These are phyloP conservation scores for Bovichtus diacanthus DNA, from an alignment of 2,797 vertebrate genomes.

Conservation along the genomic window DNA sequence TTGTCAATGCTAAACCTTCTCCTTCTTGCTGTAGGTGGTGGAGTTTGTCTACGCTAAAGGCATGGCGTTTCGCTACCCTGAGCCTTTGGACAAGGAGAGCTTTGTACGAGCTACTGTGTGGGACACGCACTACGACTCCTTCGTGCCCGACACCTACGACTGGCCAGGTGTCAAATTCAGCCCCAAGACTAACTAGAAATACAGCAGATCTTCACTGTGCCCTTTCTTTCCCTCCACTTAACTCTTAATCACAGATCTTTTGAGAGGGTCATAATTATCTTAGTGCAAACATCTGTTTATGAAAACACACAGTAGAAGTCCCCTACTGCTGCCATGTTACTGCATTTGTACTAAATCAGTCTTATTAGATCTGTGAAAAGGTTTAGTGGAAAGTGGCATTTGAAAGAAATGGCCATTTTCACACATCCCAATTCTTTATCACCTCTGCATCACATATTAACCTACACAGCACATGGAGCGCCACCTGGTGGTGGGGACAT, in stretches of 20 bases:
- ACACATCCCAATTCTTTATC: slow-evolving; percentile 6
- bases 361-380: slow-evolving; percentile 31
- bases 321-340: background rate
- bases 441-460: background rate
- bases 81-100: slow-evolving; percentile 90
- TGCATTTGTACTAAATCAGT: slow-evolving; percentile 22
- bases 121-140: slow-evolving; percentile 92
- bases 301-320: background rate
- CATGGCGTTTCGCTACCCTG: slow-evolving; percentile 97
- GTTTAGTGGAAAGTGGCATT: slow-evolving; percentile 6
- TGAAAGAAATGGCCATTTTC: slow-evolving; percentile 1
- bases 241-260: slow-evolving; percentile 24
- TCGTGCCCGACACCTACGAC: slow-evolving; percentile 93
- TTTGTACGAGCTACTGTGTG: slow-evolving; percentile 90
- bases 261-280: background rate
- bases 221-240: slow-evolving; percentile 15
- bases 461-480: background rate
- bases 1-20: slow-evolving; percentile 6
- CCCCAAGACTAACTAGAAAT: slow-evolving; percentile 77
- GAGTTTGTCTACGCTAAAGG: slow-evolving; percentile 93
- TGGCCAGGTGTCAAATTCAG: slow-evolving; percentile 88
- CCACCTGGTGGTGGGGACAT: slow-evolving; percentile 48
- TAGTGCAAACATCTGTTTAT: slow-evolving; percentile 24
- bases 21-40: slow-evolving; percentile 85
- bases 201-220: slow-evolving; percentile 18